Percentiles rank a stretch among this genome's conserved stretches.
These are phyloP conservation scores for Drepanosiphum platanoidis DNA, from an alignment of 2,888 invertebrate genomes.

Conservation along the genomic window DNA sequence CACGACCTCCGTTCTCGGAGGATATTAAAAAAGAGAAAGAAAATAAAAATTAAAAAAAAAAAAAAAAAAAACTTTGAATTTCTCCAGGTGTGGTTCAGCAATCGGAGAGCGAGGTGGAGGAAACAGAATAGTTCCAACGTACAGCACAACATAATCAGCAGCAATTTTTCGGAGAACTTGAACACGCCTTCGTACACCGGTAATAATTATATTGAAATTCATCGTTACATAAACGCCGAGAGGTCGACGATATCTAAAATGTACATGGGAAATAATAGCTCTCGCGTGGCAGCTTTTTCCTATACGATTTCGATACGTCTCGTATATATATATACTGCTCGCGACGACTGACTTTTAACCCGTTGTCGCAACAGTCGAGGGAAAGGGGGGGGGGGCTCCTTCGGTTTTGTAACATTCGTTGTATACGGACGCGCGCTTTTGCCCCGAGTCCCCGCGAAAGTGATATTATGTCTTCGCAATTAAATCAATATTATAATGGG, in stretches of 20 bases:
- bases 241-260: neutral
- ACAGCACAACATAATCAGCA: slow-evolving; percentile 57
- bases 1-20: neutral
- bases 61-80: neutral
- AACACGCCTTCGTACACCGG: slow-evolving; percentile 52
- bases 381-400: neutral
- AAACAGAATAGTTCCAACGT: slow-evolving; percentile 60
- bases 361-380: neutral
- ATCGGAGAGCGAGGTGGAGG: slow-evolving; percentile 62
- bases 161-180: slow-evolving; percentile 53
- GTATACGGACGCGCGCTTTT: too few species aligned
- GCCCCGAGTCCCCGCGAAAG: too few species aligned
- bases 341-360: neutral
- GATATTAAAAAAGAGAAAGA: slow-evolving; percentile 15
- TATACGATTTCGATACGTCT: neutral
- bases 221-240: neutral
- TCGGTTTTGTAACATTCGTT: neutral
- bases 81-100: slow-evolving; percentile 63
- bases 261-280: neutral
- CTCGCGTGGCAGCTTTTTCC: neutral
- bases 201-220: slow-evolving; percentile 15
- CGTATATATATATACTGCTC: neutral
- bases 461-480: neutral
- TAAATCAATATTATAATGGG: neutral
- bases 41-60: neutral